Conservation (phyloP, 2,888 invertebrate species). For the Hypomecis punctinalis region DNA sequence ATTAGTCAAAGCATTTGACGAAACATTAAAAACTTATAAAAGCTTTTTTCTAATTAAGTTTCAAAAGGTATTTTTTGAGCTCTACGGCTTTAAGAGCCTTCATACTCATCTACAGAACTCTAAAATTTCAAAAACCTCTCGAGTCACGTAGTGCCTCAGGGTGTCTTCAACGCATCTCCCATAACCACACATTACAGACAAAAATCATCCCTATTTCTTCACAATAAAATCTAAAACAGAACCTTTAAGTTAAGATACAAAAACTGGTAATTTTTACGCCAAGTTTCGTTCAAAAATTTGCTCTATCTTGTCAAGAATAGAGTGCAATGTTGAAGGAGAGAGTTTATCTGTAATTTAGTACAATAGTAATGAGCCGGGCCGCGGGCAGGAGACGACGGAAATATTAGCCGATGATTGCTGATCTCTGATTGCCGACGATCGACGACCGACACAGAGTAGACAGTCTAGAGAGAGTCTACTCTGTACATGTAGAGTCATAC, state of each 20-base stretch:
- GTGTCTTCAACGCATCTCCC: slow-evolving; percentile 17
- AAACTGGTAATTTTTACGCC: too few relatives aligned
- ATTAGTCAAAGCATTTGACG: too few relatives aligned
- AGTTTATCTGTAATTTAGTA: slow-evolving; percentile 52
- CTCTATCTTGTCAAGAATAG: not conserved
- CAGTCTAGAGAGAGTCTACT: not conserved
- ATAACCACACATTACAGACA: not conserved
- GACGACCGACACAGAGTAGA: not conserved
- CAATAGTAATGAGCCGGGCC: slow-evolving; percentile 52
- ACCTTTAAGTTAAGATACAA: too few relatives aligned
- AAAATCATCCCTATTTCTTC: slow-evolving; percentile 6
- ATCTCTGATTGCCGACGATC: slow-evolving; percentile 20
- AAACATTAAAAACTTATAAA: too few relatives aligned
- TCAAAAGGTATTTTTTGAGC: too few relatives aligned
- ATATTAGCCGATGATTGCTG: slow-evolving; percentile 24
- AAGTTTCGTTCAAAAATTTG: not conserved
- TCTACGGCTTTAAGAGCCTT: not conserved
- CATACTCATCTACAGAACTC: slow-evolving; percentile 25
- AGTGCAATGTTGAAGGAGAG: slow-evolving; percentile 17
- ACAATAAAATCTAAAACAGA: not conserved
- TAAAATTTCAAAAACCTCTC: slow-evolving; percentile 35
- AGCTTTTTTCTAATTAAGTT: too few relatives aligned
- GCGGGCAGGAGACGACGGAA: slow-evolving; percentile 33
- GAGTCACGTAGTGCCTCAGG: slow-evolving; percentile 35
- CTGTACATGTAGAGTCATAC: not conserved